Evolutionary conservation across 1,140 invertebrate genomes (phyloP), one percentile per base, ranked within the genome.

Genomic region (Drosophila jambulina): DNA sequence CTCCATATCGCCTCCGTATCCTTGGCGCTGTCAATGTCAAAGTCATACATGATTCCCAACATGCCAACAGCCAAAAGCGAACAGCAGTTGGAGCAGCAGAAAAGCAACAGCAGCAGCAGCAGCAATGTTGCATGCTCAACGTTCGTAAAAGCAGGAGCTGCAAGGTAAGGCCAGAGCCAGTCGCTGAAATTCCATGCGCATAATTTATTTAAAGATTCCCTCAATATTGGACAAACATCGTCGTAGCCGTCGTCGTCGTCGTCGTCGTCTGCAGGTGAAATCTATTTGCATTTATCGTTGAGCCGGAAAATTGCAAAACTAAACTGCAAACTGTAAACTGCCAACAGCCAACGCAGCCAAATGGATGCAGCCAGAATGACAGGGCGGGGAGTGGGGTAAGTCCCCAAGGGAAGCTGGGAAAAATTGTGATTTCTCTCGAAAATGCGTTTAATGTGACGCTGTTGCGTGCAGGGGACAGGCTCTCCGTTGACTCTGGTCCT

Each of bases 221-320:
- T 80, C 72, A 88, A 84, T 90, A 80, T 88, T 90, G 80, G 85
- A 90, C 80, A 88, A 88, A 81, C 85, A 81, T 75, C 80, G 53
- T 38, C 21, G 43, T 45, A 13, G 43, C 15, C 36, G n/a, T 38
- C 34, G 34, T 38, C 8, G 29, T 54, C 0, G 32, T 38, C 21
- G 32, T 54, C 53, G 53, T 38, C 53, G 85, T 86, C 85, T 90
- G 86, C 85, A 90, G 85, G 86, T 90, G 82, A 90, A 90, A 90
- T 91, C 86, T 91, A 85, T 90, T 90, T 90, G 84, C 85, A 90
- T 90, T 91, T 90, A 91, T 90, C 83, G 84, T 87, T 88, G 84
- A 87, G 80, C 84, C 82, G 84, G 84, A 87, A 87, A 87, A 87
- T 90, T 87, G 84, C 85, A 81, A 90, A 78, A 84, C 83, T 88